phyloP scores from a whole-genome alignment of 2,113 vertebrate species.

The Cnemophilus loriae region DNA sequence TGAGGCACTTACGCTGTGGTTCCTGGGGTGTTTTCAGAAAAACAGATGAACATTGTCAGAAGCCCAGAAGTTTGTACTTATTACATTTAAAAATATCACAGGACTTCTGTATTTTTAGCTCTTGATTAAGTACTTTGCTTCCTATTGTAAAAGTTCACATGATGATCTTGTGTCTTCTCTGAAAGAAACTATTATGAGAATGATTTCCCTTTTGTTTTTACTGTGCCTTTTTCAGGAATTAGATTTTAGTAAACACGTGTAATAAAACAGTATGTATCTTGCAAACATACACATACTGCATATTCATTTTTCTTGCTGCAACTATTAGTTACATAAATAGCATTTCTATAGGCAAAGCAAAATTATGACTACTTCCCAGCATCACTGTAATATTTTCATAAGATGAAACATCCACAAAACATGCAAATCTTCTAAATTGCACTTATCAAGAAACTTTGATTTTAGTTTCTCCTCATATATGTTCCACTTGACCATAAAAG shows the following conservation, averaged over 20 bases:
- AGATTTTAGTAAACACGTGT: neutral
- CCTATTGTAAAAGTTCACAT: slow-evolving; percentile 16
- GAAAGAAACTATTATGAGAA: neutral
- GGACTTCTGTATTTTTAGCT: slow-evolving; percentile 39
- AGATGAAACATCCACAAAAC: neutral
- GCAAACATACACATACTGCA: neutral
- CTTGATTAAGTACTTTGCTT: slow-evolving; percentile 29
- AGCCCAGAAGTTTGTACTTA: neutral
- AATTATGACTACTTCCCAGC: neutral
- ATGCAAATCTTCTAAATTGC: neutral
- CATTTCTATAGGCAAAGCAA: neutral
- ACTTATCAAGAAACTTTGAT: neutral
- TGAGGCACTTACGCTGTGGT: neutral
- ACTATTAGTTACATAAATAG: neutral
- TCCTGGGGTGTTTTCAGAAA: slow-evolving; percentile 35
- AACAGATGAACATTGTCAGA: neutral
- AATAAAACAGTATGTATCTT: neutral
- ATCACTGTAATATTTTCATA: neutral
- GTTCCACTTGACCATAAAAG: neutral
- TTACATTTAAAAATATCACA: neutral
- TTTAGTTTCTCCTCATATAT: neutral
- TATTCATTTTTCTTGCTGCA: neutral
- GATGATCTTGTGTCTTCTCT: slow-evolving; percentile 20
- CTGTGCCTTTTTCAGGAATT: neutral
- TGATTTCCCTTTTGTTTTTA: neutral